A percentile compares a stretch with the other conserved stretches of the same genome.
Conservation (phyloP, 2,113 vertebrate genomes). For the Fregetta grallaria region DNA sequence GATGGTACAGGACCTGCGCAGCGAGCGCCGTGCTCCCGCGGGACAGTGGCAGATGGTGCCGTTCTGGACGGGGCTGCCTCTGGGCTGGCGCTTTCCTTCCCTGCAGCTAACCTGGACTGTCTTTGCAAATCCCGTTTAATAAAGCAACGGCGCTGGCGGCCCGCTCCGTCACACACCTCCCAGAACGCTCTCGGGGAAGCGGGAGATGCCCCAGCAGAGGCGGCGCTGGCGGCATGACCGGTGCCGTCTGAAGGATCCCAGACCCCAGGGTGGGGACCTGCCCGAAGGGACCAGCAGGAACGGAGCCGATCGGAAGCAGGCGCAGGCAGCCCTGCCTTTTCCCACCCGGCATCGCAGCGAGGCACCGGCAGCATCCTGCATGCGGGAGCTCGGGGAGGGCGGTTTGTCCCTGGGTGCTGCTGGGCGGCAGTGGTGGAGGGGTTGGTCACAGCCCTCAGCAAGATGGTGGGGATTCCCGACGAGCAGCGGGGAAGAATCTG, state of each 20-base stretch:
- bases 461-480: background rate
- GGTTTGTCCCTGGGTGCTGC: too few species aligned
- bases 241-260: fast-evolving
- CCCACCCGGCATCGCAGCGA: background rate
- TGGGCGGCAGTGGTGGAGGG: background rate
- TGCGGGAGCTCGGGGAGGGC: background rate
- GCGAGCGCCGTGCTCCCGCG: background rate
- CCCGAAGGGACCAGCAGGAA: too few species aligned
- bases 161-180: fast-evolving
- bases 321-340: background rate
- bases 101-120: too few species aligned
- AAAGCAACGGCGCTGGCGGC: background rate
- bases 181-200: background rate
- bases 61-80: background rate
- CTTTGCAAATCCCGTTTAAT: background rate
- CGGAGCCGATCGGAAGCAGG: fast-evolving
- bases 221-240: background rate
- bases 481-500: background rate
- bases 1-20: background rate
- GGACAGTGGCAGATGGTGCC: background rate
- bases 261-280: background rate
- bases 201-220: background rate
- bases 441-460: background rate
- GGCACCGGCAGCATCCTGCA: background rate
- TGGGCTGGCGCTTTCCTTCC: background rate